Conservation (phyloP, 2,797 vertebrate genomes). For the Clamator glandarius region DNA sequence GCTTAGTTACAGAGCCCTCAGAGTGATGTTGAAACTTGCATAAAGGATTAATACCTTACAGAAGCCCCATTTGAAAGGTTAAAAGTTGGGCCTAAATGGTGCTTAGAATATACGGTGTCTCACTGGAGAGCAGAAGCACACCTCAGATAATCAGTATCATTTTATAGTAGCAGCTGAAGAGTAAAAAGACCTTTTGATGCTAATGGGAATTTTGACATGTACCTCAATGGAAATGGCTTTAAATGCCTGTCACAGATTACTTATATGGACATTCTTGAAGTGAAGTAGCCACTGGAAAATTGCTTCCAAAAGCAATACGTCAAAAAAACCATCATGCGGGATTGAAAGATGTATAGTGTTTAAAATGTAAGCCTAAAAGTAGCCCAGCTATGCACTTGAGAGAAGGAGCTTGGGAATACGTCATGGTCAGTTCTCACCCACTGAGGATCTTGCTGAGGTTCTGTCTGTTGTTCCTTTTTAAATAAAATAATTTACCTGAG, state of each 20-base stretch:
- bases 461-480: neutral
- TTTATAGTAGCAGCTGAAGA: neutral
- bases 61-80: neutral
- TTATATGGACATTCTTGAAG: neutral
- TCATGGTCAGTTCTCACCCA: neutral
- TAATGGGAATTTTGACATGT: neutral
- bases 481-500: neutral
- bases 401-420: neutral
- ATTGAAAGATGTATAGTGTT: neutral
- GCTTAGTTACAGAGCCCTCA: neutral
- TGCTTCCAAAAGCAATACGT: neutral
- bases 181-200: neutral
- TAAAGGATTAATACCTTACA: neutral
- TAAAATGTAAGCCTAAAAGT: neutral
- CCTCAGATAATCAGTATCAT: neutral
- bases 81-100: neutral
- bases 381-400: neutral
- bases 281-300: conserved; percentile 9
- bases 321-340: neutral
- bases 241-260: neutral
- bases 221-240: neutral
- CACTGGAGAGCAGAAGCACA: neutral
- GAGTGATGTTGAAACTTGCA: neutral
- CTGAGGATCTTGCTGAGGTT: neutral
- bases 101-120: neutral